Base-by-base conservation (phyloP, 2,888 invertebrate genomes). In the Craniophora ligustri region DNA sequence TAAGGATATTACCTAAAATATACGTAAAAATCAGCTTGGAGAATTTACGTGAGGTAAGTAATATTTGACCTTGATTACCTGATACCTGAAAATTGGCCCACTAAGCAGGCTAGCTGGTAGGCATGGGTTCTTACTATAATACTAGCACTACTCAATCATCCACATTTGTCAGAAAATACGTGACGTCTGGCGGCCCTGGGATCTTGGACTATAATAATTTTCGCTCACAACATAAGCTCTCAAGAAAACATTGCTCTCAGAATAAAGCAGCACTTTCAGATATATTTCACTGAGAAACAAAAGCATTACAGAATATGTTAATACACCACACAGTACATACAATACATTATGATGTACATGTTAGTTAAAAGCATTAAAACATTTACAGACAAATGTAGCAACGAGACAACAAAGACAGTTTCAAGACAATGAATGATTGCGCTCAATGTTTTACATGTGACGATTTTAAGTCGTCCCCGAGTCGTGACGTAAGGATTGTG, bases 331-430 rank as follows among this genome's bases (percentile, higher is more conserved):
- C 1, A 44, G 38, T 28, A 64, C 38, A 65, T 50, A 58, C 23
- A 42, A 47, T 57, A 47, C 38, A 38, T 60, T 63, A 72, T 66
- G 57, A 63, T 42, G 35, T 57, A 66, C 66, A 54, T 48, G 66
- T 62, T 68, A 71, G 62, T 71, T 72, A 65, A 62, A 62, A 75
- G 64, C 76, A 72, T 72, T 74, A 75, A 74, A 75, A 67, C 68
- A 57, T 51, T 64, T 49, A 71, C 42, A 65, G 67, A 77, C 72
- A 74, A 75, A 84, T 77, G 76, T 66, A 67, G 62, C 65, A 76
- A 74, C 66, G 79, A 82, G 82, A 84, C 78, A 76, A 84, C 82
- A 81, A 83, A 83, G 82, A 78, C 72, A 61, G 65, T 55, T 66
- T 70, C 64, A 66, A 76, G 74, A 81, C 82, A 78, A 79, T 77